Evolutionary conservation across 2,888 invertebrate genomes (phyloP), one percentile per base, ranked within the genome.

Genomic region (Megamerina dolium): DNA sequence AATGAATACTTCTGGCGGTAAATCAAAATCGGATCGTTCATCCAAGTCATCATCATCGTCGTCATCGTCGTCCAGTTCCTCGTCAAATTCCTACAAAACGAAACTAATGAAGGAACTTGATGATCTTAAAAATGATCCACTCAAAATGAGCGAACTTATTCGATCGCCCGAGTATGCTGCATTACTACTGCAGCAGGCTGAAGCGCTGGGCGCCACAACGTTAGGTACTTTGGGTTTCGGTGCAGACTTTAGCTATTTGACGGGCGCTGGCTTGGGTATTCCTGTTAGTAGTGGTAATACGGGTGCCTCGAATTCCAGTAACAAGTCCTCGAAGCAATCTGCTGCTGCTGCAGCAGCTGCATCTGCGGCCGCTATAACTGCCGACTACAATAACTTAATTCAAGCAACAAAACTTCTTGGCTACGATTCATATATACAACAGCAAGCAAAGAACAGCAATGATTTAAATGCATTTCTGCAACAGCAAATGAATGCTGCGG

Each of bases 161-260:
- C 61, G 70, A 1, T 72, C 72, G 5, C 71, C 72, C 1, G 72
- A 72, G 46, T 72, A 72, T 47, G 71, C 72, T 0, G 68, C 71
- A 0, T 49, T 72, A 13, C 47, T 72, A 27, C 48, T 72, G 43
- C 71, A 72, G 45, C 72, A 72, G 48, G 72, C 72, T 1, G 70
- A 71, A 44, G 70, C 70, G 2, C 46, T 70, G 43, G 70, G 70
- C 1, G 70, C 70, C 18, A 68, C 70, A 2, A 71, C 70, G 3
- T 47, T 71, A 35, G 70, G 71, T 6, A 68, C 70, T 0, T 45
- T 70, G 13, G 70, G 70, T 5, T 67, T 70, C 49, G 66, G 66
- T 2, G 55, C 64, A 3, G 70, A 70, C 45, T 66, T 70, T 31
- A 66, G 66, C 20, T 69, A 69, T 46, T 46, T 70, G 21, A 62